Evolutionary conservation across 2,888 invertebrate species (phyloP), one percentile per base, ranked within the genome.

Genomic region (Quadriops clusia): DNA sequence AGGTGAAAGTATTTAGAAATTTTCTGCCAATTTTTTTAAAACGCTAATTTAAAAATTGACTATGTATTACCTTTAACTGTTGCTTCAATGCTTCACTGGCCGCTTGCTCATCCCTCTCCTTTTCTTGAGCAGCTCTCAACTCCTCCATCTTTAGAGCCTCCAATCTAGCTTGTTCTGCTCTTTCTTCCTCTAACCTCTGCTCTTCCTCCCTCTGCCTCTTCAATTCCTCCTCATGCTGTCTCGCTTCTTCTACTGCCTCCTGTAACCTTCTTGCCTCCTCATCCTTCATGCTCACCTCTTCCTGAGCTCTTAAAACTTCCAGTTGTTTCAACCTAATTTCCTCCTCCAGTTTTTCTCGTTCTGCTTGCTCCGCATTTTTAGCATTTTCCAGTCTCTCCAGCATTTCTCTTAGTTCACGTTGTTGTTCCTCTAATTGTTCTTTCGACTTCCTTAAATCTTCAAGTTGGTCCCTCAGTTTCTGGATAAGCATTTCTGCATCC

Each of bases 381-480:
- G 78, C 80, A 54, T 85, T 81, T 63, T 91, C 90, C 46, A 94
- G 73, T 52, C 87, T 79, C 46, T 77, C 74, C 76, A 91, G 85
- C 82, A 95, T 87, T 33, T 72, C 77, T 48, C 82, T 80, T 51
- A 90, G 65, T 63, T 82, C 80, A 58, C 78, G 79, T 65, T 87
- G 86, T 50, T 85, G 75, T 51, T 71, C 66, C 61, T 90, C 90
- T 36, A 90, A 68, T 60, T 87, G 83, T 53, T 86, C 84, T 66
- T 90, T 90, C 47, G 87, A 83, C 41, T 76, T 76, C 58, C 91
- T 89, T 54, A 91, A 68, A 60, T 87, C 85, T 39, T 72, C 71
- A 39, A 94, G 70, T 64, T 94, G 90, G 51, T 89, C 83, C 61
- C 91, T 90, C 44, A 94, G 65, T 43, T 85, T 46, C 20, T 49